These are phyloP conservation scores for Cataglyphis altisquamis DNA, from an alignment of 2,888 invertebrate genomes.

Conservation along the genomic window DNA sequence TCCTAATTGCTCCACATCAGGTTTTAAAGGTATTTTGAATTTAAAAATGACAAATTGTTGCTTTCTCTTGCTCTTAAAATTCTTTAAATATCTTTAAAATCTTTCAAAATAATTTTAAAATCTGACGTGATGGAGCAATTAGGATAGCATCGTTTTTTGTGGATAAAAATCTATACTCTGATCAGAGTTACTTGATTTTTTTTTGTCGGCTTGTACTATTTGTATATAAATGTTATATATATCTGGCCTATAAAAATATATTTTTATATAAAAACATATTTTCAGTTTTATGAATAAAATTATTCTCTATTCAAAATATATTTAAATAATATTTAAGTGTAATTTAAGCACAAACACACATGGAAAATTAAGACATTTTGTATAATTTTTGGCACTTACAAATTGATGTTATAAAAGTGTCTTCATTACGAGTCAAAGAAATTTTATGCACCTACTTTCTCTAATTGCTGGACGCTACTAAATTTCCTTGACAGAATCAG, in stretches of 20 bases:
- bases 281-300: not conserved
- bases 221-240: not conserved
- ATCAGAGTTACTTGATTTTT: no score
- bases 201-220: not conserved
- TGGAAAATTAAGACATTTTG: conserved; percentile 60
- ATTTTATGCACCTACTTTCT: conserved; percentile 75
- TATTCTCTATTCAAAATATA: not conserved
- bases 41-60: no score
- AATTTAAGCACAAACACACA: not conserved
- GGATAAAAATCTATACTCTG: no score
- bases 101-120: no score
- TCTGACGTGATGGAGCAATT: no score
- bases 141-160: no score
- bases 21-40: no score
- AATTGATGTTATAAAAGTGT: conserved; percentile 67
- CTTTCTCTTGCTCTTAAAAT: no score
- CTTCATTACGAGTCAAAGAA: conserved; percentile 68
- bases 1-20: no score
- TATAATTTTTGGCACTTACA: conserved; percentile 57
- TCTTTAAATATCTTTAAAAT: no score
- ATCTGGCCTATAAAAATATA: not conserved
- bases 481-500: conserved; percentile 77
- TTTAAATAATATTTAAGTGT: not conserved
- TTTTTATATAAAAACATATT: not conserved
- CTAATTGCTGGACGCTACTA: conserved; percentile 75